These are phyloP conservation scores for Prietella phreatophila DNA, from an alignment of 2,113 vertebrate species.

Conservation along the genomic window DNA sequence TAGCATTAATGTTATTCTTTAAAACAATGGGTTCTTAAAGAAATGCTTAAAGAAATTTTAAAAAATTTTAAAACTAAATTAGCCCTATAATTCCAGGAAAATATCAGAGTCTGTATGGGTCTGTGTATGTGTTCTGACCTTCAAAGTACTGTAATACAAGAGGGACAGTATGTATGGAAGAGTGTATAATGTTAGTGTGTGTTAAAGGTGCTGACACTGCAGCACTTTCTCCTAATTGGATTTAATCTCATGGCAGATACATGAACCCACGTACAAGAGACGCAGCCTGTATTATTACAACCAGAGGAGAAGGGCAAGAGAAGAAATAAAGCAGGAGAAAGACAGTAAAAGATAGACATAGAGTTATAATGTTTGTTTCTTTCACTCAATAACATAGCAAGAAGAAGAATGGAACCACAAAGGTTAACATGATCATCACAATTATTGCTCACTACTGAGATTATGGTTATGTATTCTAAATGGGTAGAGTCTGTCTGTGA, in stretches of 20 bases:
- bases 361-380: neutral
- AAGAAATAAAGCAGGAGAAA: slow-evolving; percentile 25
- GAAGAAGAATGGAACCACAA: neutral
- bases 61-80: too few relatives aligned
- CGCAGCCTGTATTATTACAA: slow-evolving; percentile 43
- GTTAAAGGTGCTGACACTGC: slow-evolving; percentile 62
- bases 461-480: slow-evolving; percentile 3
- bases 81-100: slow-evolving; percentile 24
- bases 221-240: slow-evolving; percentile 75
- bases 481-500: neutral
- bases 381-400: neutral
- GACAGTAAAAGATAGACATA: neutral
- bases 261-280: slow-evolving; percentile 30
- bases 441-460: slow-evolving; percentile 4
- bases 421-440: neutral
- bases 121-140: too few relatives aligned
- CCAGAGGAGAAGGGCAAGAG: slow-evolving; percentile 46
- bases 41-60: neutral
- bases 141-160: neutral
- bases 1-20: neutral
- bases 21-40: neutral
- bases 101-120: neutral
- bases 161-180: neutral
- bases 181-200: neutral
- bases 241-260: slow-evolving; percentile 73